These are phyloP conservation scores for Uromys caudimaculatus DNA, from an alignment of 2,797 vertebrate genomes.

Conservation along the genomic window DNA sequence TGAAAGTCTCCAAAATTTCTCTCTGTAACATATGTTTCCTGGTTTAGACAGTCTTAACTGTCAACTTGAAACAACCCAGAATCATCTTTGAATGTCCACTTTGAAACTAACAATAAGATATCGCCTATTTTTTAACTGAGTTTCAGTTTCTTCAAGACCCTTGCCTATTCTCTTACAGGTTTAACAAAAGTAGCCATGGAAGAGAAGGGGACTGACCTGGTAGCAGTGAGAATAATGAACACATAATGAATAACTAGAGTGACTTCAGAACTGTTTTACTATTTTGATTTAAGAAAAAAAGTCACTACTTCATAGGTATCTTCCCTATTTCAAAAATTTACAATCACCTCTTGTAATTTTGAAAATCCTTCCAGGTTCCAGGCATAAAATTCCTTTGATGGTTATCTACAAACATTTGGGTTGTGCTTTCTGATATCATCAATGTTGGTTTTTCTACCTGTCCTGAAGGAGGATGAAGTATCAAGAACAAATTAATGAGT, in stretches of 20 bases:
- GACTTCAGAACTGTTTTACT: background rate
- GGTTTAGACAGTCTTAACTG: background rate
- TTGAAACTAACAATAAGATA: background rate
- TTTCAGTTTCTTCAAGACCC: background rate
- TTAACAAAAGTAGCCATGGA: background rate
- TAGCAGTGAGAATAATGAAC: background rate
- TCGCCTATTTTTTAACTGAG: background rate
- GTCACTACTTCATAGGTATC: background rate
- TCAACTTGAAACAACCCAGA: background rate
- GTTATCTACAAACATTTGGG: background rate
- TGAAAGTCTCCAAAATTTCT: background rate
- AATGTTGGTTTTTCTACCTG: no score
- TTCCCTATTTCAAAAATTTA: background rate
- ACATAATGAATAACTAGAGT: background rate
- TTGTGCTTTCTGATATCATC: background rate
- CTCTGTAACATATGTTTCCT: no score
- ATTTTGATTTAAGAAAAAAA: background rate
- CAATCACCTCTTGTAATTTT: background rate
- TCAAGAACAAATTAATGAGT: background rate
- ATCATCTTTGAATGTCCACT: background rate
- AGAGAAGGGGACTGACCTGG: background rate
- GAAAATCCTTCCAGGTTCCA: background rate
- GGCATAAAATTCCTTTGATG: background rate
- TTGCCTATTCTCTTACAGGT: background rate
- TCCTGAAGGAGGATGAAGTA: background rate